These are phyloP conservation scores for Planococcus citri DNA, from an alignment of 1,140 invertebrate genomes.

Conservation along the genomic window DNA sequence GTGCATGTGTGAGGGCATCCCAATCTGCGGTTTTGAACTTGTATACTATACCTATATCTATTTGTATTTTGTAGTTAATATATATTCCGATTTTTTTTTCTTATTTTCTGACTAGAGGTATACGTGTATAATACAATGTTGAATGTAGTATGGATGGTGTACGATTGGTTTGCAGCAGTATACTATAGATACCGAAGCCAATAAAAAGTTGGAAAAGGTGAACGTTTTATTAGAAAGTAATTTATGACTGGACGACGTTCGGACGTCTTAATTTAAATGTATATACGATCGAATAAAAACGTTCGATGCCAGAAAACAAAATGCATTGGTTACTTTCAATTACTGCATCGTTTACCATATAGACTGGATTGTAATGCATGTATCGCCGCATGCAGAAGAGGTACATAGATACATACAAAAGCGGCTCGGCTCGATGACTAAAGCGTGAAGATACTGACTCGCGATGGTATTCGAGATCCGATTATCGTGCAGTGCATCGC, in stretches of 20 bases:
- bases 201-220: not conserved
- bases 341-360: not conserved
- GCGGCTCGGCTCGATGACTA: not conserved
- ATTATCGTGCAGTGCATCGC: no score
- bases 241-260: not conserved
- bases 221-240: not conserved
- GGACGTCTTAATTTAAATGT: not conserved
- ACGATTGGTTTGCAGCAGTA: no score
- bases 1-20: not conserved
- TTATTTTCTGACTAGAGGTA: no score
- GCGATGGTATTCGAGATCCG: no score
- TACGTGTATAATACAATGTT: not conserved
- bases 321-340: not conserved
- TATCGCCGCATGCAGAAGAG: not conserved
- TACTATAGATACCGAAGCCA: not conserved
- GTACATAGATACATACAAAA: not conserved
- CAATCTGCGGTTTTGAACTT: not conserved
- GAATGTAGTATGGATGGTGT: no score
- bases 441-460: not conserved
- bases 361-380: no score
- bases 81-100: no score
- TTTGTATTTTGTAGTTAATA: no score
- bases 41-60: no score
- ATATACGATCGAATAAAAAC: not conserved
- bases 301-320: constrained; percentile 2